phyloP scores from a whole-genome alignment of 2,113 vertebrate species.

The Plecotus auritus region DNA sequence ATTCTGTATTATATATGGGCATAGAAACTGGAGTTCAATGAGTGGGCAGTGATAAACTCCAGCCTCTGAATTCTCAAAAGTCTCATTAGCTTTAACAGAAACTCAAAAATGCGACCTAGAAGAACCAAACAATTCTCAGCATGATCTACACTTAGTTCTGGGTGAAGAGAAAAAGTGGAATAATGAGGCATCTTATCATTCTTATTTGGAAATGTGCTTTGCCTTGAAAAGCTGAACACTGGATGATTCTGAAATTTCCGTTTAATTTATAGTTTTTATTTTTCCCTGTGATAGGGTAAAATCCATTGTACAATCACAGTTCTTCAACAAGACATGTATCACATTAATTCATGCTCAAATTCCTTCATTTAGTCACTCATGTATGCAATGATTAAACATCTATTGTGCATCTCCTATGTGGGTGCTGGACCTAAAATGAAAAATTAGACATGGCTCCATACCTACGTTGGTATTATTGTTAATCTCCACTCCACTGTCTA shows the following conservation, averaged over 20 bases:
- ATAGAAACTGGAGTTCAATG: neutral
- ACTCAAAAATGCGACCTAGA: neutral
- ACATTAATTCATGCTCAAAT: neutral
- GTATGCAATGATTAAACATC: neutral
- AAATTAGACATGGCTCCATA: neutral
- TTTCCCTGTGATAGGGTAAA: neutral
- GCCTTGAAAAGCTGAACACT: neutral
- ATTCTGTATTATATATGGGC: neutral
- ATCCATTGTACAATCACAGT: neutral
- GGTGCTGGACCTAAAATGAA: neutral
- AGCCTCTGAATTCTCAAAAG: neutral
- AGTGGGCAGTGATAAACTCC: neutral
- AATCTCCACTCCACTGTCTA: neutral
- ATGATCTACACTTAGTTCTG: neutral
- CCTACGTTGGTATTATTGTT: neutral
- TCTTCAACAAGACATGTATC: neutral
- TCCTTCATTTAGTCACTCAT: neutral
- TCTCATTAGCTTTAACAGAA: neutral
- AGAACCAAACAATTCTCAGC: neutral
- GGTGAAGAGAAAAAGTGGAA: neutral
- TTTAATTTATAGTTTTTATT: neutral
- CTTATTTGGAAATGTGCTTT: conserved; percentile 20
- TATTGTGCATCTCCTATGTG: neutral
- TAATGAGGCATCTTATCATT: neutral
- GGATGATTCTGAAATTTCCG: conserved; percentile 13